phyloP scores from a whole-genome alignment of 1,140 invertebrate species.

The Scaptodrosophila lebanonensis region DNA sequence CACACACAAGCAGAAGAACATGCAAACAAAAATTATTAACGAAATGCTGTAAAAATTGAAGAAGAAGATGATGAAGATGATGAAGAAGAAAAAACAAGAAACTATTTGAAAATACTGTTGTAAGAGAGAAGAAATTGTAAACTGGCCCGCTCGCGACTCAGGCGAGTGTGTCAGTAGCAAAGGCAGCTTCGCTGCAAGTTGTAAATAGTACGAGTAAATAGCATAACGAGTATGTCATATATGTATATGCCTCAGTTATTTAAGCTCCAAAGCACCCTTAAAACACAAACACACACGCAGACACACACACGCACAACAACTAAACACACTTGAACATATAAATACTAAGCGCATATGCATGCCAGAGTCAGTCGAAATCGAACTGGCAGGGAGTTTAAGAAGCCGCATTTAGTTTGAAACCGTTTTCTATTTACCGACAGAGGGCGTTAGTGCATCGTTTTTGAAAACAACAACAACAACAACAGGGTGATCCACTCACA shows the following conservation, averaged over 20 bases:
- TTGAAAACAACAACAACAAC: constrained; percentile 12
- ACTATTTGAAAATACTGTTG: constrained; percentile 44
- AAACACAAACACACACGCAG: constrained; percentile 14
- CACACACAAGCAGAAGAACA: too few species aligned
- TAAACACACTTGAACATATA: constrained; percentile 12
- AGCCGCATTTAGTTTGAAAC: neutral
- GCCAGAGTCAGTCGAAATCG: constrained; percentile 2
- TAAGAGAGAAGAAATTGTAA: constrained; percentile 37
- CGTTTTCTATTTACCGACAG: neutral
- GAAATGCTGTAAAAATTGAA: constrained; percentile 26
- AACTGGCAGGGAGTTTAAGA: neutral
- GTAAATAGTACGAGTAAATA: too few species aligned
- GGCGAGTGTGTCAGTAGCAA: too few species aligned
- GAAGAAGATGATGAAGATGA: constrained; percentile 38
- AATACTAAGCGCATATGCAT: constrained; percentile 64
- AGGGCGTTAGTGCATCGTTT: constrained; percentile 8
- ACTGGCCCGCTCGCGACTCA: too few species aligned
- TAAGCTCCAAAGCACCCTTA: too few species aligned
- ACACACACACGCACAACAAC: constrained; percentile 16
- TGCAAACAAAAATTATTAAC: constrained; percentile 6
- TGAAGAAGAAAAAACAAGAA: constrained; percentile 10
- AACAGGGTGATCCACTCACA: constrained; percentile 37
- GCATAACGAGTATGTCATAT: too few species aligned
- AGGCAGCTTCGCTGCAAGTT: too few species aligned
- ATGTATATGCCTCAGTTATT: too few species aligned